Evolutionary conservation across 2,888 invertebrate species (phyloP).

Genomic region (Disparrhopalites patrizii): DNA sequence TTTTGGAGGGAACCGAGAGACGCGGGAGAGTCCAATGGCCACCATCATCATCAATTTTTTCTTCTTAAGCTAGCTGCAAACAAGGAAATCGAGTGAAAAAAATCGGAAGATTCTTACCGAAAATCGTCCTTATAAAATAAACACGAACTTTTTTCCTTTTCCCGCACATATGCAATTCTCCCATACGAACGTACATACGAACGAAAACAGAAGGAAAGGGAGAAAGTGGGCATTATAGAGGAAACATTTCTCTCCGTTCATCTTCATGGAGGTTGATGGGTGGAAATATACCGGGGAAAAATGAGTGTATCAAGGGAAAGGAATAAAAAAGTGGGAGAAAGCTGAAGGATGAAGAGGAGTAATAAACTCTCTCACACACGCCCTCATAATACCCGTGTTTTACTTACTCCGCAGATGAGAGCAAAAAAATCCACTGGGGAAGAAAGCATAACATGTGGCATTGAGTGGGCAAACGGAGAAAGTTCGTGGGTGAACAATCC

Average conservation of each 20-base stretch:
- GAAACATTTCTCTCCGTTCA: neutral
- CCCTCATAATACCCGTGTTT: constrained; percentile 13
- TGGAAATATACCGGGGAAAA: neutral
- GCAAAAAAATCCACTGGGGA: neutral
- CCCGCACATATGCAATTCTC: too few species aligned
- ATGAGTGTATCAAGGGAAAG: neutral
- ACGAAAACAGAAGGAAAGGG: too few species aligned
- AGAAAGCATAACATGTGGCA: neutral
- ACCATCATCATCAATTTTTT: neutral
- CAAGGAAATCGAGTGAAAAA: constrained; percentile 8
- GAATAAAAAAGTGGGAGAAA: neutral
- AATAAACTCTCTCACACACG: constrained; percentile 19
- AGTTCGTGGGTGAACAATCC: constrained; percentile 2
- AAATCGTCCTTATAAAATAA: constrained; percentile 4
- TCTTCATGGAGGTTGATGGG: too few species aligned
- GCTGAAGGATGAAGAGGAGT: neutral
- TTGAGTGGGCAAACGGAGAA: neutral
- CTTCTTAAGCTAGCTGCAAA: neutral
- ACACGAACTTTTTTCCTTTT: neutral
- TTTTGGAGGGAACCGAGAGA: neutral
- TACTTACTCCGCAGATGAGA: neutral
- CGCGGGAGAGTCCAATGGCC: neutral
- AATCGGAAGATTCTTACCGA: constrained; percentile 1
- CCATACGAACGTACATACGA: too few species aligned
- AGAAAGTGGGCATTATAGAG: too few species aligned